Base-by-base conservation (phyloP, 2,888 invertebrate species). In the Brachynemurus nebulosus region DNA sequence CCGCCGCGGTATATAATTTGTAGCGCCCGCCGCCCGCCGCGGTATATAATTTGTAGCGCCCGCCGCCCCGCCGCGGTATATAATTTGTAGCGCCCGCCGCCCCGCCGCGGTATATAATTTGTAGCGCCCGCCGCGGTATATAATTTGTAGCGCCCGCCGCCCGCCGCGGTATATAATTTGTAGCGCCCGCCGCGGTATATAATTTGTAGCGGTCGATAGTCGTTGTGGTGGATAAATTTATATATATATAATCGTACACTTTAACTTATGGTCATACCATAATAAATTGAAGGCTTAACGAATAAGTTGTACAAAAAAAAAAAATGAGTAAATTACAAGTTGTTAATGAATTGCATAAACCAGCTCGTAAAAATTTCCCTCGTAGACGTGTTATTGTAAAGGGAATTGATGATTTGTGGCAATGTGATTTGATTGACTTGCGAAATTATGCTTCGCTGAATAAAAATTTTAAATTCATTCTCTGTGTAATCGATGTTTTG, bases 401-500 rank as follows among this genome's bases (percentile, higher is more conserved):
- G n/a, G 30, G 30, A 14, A 30, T 30, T 12, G 30, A 14, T 12
- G 30, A 30, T 30, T 12, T 14, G n/a, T 14, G n/a, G n/a, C 30
- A 30, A 30, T 12, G n/a, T 12, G 30, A 30, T 30, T 30, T 30
- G 14, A 30, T 30, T 30, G 30, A 30, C 14, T 12, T 30, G 30
- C 14, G n/a, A 14, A 30, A 12, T n/a, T 14, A 30, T 30, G 30
- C 14, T 14, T 12, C n/a, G 30, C 14, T 12, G n/a, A 30, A 30
- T 30, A 30, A 30, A 30, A 30, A 30, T 12, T 30, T 30, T 30
- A 30, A 30, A 30, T 30, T n/a, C n/a, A 30, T 30, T 30, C 14
- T 30, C n/a, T n/a, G n/a, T 30, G 30, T 14, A 12, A 30, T 30
- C n/a, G 30, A 30, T 14, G 14, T 30, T 30, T 30, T 30, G n/a